Conservation (phyloP, 2,113 vertebrate species). For the Aphelocoma coerulescens region DNA sequence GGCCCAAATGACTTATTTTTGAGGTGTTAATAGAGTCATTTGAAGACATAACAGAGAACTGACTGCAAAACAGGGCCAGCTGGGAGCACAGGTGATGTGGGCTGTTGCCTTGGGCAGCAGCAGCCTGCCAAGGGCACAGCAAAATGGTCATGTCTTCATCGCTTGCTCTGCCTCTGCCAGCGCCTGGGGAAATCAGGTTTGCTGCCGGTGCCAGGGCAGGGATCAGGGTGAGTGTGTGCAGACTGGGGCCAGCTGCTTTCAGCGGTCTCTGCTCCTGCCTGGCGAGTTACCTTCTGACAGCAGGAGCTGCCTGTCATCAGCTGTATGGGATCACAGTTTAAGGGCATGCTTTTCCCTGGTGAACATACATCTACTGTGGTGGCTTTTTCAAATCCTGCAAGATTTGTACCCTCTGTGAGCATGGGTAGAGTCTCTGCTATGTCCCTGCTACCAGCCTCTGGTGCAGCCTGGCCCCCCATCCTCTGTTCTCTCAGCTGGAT, state of each 20-base stretch:
- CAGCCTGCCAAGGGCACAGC: not conserved
- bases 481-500: not conserved
- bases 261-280: not conserved
- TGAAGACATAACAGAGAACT: not conserved
- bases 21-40: constrained; percentile 1
- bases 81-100: not conserved
- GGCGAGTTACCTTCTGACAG: not conserved
- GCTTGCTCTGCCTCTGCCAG: not conserved
- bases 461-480: not conserved
- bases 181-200: not conserved
- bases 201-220: not conserved
- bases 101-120: constrained; percentile 4
- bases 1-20: not conserved
- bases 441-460: not conserved
- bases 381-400: not conserved
- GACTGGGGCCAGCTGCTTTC: not conserved
- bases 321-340: not conserved
- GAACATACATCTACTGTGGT: not conserved
- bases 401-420: not conserved
- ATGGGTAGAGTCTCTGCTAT: not conserved
- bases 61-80: not conserved
- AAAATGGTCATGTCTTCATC: not conserved
- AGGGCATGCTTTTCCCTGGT: not conserved
- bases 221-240: not conserved
- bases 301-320: not conserved